Evolutionary conservation across 2,888 invertebrate genomes (phyloP).

Genomic region (Acleris sparsana): DNA sequence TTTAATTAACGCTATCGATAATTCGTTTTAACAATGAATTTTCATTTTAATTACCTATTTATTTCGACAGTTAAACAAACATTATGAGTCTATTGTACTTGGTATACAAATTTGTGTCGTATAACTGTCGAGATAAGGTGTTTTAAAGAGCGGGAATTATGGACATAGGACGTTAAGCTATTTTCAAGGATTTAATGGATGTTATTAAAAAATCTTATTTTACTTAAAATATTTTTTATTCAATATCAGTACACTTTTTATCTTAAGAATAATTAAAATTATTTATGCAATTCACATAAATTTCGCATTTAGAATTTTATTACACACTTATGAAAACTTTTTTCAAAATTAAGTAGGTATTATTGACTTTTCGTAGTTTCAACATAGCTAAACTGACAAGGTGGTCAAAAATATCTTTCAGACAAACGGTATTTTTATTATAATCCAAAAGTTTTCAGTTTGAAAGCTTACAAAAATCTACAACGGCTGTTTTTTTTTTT

Average conservation of each 20-base stretch:
- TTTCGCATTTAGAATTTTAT: neutral
- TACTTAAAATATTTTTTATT: conserved; percentile 30
- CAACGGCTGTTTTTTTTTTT: no score
- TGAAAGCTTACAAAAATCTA: no score
- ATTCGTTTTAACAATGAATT: neutral
- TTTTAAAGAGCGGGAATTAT: no score
- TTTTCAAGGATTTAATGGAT: neutral
- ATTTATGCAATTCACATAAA: conserved; percentile 14
- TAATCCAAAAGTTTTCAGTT: no score
- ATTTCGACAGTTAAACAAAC: neutral
- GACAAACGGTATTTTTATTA: no score
- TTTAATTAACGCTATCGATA: neutral
- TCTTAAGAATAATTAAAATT: conserved; percentile 10
- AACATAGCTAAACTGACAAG: no score
- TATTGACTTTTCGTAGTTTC: no score
- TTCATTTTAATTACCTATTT: neutral
- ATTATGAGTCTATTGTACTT: neutral
- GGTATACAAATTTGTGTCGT: no score
- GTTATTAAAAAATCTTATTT: neutral
- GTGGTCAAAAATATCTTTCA: no score
- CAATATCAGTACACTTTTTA: conserved; percentile 32
- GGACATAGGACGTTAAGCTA: neutral
- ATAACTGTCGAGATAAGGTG: no score
- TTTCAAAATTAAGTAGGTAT: neutral
- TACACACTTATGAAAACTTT: neutral